Conservation (phyloP, 2,888 invertebrate genomes). For the Branchinecta sandiegonensis region DNA sequence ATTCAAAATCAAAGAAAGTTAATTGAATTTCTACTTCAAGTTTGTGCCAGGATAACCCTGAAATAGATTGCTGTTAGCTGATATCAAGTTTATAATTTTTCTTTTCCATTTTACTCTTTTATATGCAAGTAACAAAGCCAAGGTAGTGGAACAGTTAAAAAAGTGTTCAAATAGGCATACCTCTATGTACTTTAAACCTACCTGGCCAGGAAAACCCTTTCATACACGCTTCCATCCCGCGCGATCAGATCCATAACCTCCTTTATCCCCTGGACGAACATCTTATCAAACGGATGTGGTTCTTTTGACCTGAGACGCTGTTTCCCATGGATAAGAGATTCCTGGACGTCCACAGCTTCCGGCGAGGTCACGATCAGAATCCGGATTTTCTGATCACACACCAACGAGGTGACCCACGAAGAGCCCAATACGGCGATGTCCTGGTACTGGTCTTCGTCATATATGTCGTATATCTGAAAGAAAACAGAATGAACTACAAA, state of each 20-base stretch:
- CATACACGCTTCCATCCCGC: not conserved
- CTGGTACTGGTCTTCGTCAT: slow-evolving; percentile 1
- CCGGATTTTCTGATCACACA: not conserved
- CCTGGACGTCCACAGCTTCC: not conserved
- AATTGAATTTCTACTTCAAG: too few species aligned
- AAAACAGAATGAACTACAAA: not conserved
- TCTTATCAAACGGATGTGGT: not conserved
- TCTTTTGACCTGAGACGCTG: not conserved
- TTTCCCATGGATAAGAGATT: not conserved
- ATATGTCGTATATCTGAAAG: not conserved
- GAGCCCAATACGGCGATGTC: not conserved
- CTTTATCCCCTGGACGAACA: not conserved
- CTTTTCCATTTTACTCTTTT: too few species aligned
- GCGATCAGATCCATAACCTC: not conserved
- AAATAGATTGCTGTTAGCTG: too few species aligned
- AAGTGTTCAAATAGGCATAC: too few species aligned
- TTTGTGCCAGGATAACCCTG: too few species aligned
- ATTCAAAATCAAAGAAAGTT: too few species aligned
- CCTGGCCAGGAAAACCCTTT: slow-evolving; percentile 1
- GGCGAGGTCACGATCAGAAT: slow-evolving; percentile 2
- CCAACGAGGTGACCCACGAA: not conserved
- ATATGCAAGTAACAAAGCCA: too few species aligned
- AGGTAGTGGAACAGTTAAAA: too few species aligned
- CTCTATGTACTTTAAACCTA: not conserved
- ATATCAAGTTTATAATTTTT: too few species aligned